Evolutionary conservation across 2,888 invertebrate species (phyloP), one percentile per base, ranked within the genome.

Genomic region (Drosophila meridiana): DNA sequence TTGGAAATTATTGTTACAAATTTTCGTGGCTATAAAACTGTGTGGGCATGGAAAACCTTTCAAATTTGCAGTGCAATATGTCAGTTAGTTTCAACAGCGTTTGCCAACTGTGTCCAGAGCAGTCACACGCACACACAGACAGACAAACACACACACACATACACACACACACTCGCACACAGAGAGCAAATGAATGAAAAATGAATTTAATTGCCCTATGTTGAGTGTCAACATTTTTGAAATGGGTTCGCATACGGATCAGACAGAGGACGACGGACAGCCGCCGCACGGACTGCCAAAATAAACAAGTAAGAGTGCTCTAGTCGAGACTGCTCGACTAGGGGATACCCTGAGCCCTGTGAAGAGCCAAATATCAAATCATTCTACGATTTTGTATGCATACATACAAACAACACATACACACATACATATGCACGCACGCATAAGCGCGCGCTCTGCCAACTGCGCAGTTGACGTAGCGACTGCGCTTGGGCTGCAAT

Each of bases 121-220:
- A 69, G 20, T 26, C 36, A 57, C 65, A 38, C 42, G 45, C 7
- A n/a, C 28, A 26, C 26, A 14, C 26, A 53, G n/a, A 47, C n/a
- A 43, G n/a, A 30, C 53, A 62, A 53, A 53, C 42, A 66, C 42
- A 62, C 32, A 48, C 62, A 34, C 30, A 57, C 4, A 36, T 30
- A 26, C 14, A 26, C 26, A 56, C 26, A 50, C 26, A 50, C n/a
- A 28, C 45, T 57, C 53, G 53, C 34, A 65, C n/a, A 60, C 4
- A 52, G 4, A 32, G 9, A 48, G 14, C 55, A 82, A 84, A 81
- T 82, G 83, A 87, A 89, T 87, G 87, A 87, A 84, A 89, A 87
- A 87, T 87, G 87, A 87, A 89, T 89, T 89, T 89, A 87, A 87
- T 87, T 87, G 87, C 89, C 87, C 85, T 87, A 85, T 89, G 87